phyloP scores from a whole-genome alignment of 2,888 invertebrate species.

The Eupithecia centaureata region DNA sequence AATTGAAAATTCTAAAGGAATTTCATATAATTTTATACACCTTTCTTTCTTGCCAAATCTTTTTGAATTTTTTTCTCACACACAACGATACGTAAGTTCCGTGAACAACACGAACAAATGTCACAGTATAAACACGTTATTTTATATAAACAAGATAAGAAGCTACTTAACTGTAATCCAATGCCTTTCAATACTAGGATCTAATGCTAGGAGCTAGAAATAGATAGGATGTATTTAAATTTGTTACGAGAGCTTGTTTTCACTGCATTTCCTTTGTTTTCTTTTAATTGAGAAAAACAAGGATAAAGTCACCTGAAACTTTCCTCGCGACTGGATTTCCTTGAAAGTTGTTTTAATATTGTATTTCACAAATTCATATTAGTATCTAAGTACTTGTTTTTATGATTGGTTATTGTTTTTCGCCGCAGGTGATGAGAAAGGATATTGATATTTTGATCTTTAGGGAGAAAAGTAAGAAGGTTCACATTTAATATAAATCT shows the following conservation, averaged over 20 bases:
- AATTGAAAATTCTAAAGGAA: constrained; percentile 12
- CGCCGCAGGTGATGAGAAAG: not conserved
- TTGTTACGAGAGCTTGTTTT: not conserved
- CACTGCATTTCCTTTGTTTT: not conserved
- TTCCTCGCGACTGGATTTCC: not conserved
- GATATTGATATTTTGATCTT: not conserved
- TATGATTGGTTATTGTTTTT: constrained; percentile 7
- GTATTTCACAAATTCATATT: constrained; percentile 10
- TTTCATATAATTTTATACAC: constrained; percentile 7
- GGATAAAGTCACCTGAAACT: constrained; percentile 13
- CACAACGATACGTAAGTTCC: too few species aligned
- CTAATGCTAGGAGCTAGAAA: not conserved
- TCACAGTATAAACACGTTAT: not conserved
- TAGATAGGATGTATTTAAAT: not conserved
- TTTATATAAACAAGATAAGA: not conserved
- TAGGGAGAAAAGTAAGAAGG: too few species aligned
- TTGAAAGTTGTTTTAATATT: constrained; percentile 18
- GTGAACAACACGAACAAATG: too few species aligned
- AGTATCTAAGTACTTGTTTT: not conserved
- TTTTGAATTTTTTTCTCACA: constrained; percentile 2
- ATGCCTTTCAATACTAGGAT: not conserved
- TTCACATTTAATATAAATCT: too few species aligned
- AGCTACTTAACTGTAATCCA: not conserved
- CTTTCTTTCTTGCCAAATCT: not conserved
- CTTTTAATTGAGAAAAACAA: not conserved